Evolutionary conservation across 2,113 vertebrate genomes (phyloP), one percentile per base, ranked within the genome.

Genomic region (Hystrix cristata): DNA sequence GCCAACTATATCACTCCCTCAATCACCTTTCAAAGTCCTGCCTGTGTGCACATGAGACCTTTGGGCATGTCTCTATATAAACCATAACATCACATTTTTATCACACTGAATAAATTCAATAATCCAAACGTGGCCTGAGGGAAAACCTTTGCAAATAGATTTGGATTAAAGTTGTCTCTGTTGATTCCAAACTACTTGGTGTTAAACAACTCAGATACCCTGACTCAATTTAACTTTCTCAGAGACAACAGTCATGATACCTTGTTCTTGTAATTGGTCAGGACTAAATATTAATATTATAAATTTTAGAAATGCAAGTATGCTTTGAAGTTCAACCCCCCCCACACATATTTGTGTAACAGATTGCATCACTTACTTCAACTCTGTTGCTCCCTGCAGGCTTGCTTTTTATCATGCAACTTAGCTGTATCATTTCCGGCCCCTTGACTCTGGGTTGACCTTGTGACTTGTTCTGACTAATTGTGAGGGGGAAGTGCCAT

Each of bases 211-310:
- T 80, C 59, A 88, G 43, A 67, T 18, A 25, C 27, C 34, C 64
- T n/a, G 57, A 88, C 25, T 86, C 14, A 60, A 12, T 25, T 88
- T 29, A 48, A 14, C 72, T 76, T 76, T 48, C 48, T 76, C 72
- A 72, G 55, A 78, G 43, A 15, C 7, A 46, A 59, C 8, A 15
- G 1, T 62, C 29, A 51, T 71, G 43, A 55, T 55, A 48, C 2
- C 12, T 65, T 89, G 48, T 78, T 78, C 25, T 27, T 92, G 93
- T 90, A 74, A 81, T 64, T 90, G 83, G 46, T 79, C 31, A 87
- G 4, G 15, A 74, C 65, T 79, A 43, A 11, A 74, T 74, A 93
- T n/a, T 85, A 53, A 53, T 53, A 74, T 46, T 14, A 19, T 38
- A 18, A 82, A 76, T 67, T 21, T 6, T 34, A 95, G 51, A 74